Evolutionary conservation across 2,888 invertebrate genomes (phyloP).

Genomic region (Campaea margaritaria): DNA sequence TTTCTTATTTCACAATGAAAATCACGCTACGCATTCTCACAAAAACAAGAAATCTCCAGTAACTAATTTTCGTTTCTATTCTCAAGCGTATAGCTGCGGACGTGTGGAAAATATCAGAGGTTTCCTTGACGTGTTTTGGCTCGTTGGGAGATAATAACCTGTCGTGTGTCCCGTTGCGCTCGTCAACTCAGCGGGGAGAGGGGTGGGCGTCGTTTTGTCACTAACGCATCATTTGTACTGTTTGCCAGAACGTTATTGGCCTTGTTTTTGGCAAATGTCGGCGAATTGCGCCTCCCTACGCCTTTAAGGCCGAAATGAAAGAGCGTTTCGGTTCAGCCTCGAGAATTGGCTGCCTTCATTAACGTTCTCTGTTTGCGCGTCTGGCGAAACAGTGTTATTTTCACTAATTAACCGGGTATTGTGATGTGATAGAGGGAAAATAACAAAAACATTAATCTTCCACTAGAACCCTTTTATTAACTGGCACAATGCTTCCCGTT

Average conservation of each 20-base stretch:
- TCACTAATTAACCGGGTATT: slow-evolving; percentile 80
- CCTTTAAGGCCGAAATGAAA: slow-evolving; percentile 75
- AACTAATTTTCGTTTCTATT: slow-evolving; percentile 83
- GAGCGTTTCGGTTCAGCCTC: slow-evolving; percentile 71
- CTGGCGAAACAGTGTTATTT: slow-evolving; percentile 81
- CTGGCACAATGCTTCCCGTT: slow-evolving; percentile 50
- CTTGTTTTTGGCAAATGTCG: slow-evolving; percentile 81
- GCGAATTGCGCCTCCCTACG: slow-evolving; percentile 70
- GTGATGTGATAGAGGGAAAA: slow-evolving; percentile 71
- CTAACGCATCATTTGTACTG: slow-evolving; percentile 82
- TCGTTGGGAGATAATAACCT: slow-evolving; percentile 81
- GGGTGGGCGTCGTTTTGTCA: slow-evolving; percentile 74
- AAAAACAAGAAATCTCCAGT: slow-evolving; percentile 80
- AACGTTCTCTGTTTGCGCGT: slow-evolving; percentile 80
- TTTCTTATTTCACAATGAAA: slow-evolving; percentile 83
- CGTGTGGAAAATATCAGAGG: slow-evolving; percentile 83
- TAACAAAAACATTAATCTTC: slow-evolving; percentile 69
- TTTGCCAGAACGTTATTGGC: slow-evolving; percentile 81
- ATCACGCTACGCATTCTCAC: slow-evolving; percentile 78
- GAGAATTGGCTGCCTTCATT: slow-evolving; percentile 80
- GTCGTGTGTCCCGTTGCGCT: slow-evolving; percentile 77
- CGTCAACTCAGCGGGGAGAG: slow-evolving; percentile 67
- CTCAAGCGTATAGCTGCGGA: slow-evolving; percentile 80
- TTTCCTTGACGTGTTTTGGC: slow-evolving; percentile 74
- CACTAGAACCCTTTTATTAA: slow-evolving; percentile 51